Percentiles rank a stretch among this genome's conserved stretches.
Evolutionary conservation across 2,797 vertebrate species (phyloP).

Genomic region (Periparus ater): DNA sequence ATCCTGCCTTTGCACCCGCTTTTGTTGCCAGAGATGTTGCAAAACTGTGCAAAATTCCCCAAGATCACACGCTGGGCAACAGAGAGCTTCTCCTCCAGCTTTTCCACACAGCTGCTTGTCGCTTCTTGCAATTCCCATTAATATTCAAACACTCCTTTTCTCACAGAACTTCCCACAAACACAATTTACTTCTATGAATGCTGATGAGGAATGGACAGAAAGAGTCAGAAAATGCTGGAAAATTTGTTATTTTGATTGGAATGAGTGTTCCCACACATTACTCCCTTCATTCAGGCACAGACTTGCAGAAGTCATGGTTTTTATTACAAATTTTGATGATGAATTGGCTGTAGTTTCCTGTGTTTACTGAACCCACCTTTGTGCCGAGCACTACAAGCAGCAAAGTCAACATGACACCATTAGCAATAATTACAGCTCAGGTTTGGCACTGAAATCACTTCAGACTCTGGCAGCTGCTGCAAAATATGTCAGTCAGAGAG

Average conservation of each 20-base stretch:
- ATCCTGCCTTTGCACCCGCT: neutral
- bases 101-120: neutral
- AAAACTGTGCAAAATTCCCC: neutral
- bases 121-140: slow-evolving; percentile 15
- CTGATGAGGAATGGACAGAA: slow-evolving; percentile 13
- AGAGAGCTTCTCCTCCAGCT: neutral
- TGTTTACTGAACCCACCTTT: slow-evolving; percentile 21
- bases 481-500: slow-evolving; percentile 21
- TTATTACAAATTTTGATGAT: neutral
- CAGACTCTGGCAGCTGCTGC: slow-evolving; percentile 23
- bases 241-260: neutral
- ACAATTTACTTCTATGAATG: neutral
- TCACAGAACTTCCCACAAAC: slow-evolving; percentile 20
- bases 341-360: neutral
- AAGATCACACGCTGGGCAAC: neutral
- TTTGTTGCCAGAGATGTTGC: neutral
- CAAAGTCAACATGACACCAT: slow-evolving; percentile 19
- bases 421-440: slow-evolving; percentile 34
- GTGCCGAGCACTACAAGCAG: neutral
- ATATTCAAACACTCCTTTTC: slow-evolving; percentile 15
- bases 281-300: neutral
- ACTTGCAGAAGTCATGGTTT: neutral
- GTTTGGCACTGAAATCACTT: slow-evolving; percentile 5
- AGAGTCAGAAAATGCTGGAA: neutral
- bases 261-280: neutral